Evolutionary conservation across 2,888 invertebrate genomes (phyloP).

Genomic region (Agrochola lota): DNA sequence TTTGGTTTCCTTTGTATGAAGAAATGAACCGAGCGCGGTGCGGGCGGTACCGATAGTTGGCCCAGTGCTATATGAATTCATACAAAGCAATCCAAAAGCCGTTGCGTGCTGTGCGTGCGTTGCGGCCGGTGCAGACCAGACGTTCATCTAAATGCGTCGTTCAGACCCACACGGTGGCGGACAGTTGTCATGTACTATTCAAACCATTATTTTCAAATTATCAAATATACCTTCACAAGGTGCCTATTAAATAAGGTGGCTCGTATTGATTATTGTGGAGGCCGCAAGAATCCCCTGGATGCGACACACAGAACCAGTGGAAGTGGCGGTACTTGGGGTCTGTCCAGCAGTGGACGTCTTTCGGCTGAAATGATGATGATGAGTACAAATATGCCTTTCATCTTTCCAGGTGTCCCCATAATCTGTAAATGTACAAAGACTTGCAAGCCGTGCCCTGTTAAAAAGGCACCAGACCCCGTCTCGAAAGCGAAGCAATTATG

Average conservation of each 20-base stretch:
- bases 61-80: too few relatives aligned
- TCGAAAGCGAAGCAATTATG: conserved; percentile 14
- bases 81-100: too few relatives aligned
- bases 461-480: background rate
- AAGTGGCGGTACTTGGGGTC: too few relatives aligned
- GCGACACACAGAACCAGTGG: background rate
- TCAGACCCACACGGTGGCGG: background rate
- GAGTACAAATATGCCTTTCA: background rate
- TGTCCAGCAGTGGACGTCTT: background rate
- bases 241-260: too few relatives aligned
- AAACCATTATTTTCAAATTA: conserved; percentile 1
- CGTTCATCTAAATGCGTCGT: background rate
- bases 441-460: background rate
- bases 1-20: too few relatives aligned
- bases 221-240: background rate
- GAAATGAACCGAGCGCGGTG: too few relatives aligned
- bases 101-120: too few relatives aligned
- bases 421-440: background rate
- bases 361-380: background rate
- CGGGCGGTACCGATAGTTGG: too few relatives aligned
- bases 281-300: background rate
- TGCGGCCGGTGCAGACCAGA: too few relatives aligned
- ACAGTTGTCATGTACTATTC: background rate
- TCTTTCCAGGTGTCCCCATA: conserved; percentile 3
- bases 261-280: too few relatives aligned